Percentiles rank a stretch among this genome's conserved stretches.
phyloP scores from a whole-genome alignment of 1,140 invertebrate genomes.

The Chymomyza costata region DNA sequence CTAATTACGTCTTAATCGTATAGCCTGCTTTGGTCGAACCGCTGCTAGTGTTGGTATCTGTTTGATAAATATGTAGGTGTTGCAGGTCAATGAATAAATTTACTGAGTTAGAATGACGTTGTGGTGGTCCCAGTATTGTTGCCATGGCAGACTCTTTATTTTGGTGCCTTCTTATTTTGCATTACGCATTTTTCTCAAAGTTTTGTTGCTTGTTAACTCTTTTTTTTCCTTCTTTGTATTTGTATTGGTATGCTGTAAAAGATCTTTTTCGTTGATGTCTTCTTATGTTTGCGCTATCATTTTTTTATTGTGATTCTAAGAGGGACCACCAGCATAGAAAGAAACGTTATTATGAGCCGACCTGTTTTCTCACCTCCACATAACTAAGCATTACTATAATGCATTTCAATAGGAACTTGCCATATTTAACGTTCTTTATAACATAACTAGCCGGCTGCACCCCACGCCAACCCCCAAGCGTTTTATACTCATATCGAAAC shows the following conservation, averaged over 20 bases:
- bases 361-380: no score
- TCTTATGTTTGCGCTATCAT: conserved; percentile 73
- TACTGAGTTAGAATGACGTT: conserved; percentile 35
- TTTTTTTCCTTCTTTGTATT: conserved; percentile 51
- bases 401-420: no score
- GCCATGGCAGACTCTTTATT: background rate
- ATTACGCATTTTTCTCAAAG: conserved; percentile 27
- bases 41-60: no score
- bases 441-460: no score
- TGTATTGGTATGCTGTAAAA: conserved; percentile 30
- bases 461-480: no score
- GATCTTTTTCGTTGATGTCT: conserved; percentile 64
- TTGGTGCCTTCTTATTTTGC: background rate
- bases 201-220: conserved; percentile 55
- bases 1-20: no score
- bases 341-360: no score
- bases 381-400: no score
- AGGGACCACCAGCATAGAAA: conserved; percentile 53
- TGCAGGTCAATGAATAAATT: conserved; percentile 53
- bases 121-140: conserved; percentile 44
- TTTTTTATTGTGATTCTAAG: conserved; percentile 74
- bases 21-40: no score
- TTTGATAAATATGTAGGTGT: background rate
- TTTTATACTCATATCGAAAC: no score
- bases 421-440: no score